These are phyloP conservation scores for Hypena proboscidalis DNA, from an alignment of 2,888 invertebrate genomes.

Conservation along the genomic window DNA sequence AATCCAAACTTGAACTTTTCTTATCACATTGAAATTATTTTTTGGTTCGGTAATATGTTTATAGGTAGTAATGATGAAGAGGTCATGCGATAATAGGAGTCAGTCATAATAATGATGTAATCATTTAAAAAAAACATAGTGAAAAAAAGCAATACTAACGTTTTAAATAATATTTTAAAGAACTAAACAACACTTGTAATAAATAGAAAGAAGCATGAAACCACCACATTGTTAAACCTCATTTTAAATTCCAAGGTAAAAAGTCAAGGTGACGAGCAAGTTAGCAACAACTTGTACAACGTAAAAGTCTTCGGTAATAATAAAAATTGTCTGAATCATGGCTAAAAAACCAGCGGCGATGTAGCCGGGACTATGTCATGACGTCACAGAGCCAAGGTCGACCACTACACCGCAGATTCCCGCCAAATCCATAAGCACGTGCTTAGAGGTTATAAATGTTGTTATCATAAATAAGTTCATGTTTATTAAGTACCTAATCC, in stretches of 20 bases:
- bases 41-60: too few species aligned
- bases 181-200: too few species aligned
- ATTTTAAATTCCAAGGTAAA: conserved; percentile 35
- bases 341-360: conserved; percentile 64
- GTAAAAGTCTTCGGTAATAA: conserved; percentile 47
- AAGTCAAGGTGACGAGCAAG: conserved; percentile 15
- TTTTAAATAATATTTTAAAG: too few species aligned
- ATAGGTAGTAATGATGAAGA: too few species aligned
- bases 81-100: too few species aligned
- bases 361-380: conserved; percentile 80
- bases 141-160: too few species aligned
- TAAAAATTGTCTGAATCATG: conserved; percentile 57
- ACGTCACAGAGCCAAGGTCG: conserved; percentile 79
- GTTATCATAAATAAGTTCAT: not conserved
- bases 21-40: too few species aligned
- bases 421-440: conserved; percentile 65
- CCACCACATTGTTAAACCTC: conserved; percentile 6
- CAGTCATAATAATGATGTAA: too few species aligned
- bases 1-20: too few species aligned
- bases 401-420: conserved; percentile 67
- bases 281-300: conserved; percentile 33
- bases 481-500: conserved; percentile 2
- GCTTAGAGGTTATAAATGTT: conserved; percentile 46
- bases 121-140: too few species aligned
- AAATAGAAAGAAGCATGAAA: too few species aligned